These are phyloP conservation scores for Clusia tigrina DNA, from an alignment of 2,888 invertebrate species.

Conservation along the genomic window DNA sequence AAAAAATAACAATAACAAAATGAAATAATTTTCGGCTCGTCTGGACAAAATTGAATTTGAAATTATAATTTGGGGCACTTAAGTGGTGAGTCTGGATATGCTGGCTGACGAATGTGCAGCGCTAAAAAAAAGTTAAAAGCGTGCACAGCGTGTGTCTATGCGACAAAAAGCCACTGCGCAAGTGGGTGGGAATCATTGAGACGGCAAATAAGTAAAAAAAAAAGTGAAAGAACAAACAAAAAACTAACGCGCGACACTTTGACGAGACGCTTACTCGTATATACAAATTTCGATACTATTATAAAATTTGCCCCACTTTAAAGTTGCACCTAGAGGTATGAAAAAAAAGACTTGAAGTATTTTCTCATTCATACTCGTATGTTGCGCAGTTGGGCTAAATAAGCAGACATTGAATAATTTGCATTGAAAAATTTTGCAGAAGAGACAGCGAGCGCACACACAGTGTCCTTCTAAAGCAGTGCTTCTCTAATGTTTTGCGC, in stretches of 20 bases:
- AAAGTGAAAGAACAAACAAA: neutral
- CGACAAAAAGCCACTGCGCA: constrained; percentile 10
- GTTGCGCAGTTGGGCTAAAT: too few species aligned
- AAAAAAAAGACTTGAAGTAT: too few species aligned
- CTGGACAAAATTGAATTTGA: constrained; percentile 56
- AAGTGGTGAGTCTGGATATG: constrained; percentile 47
- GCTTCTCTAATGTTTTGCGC: too few species aligned
- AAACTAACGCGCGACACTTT: constrained; percentile 30
- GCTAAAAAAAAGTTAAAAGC: constrained; percentile 10
- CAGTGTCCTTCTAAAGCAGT: too few species aligned
- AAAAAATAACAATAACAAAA: constrained; percentile 10
- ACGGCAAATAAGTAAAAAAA: constrained; percentile 37
- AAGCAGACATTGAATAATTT: neutral
- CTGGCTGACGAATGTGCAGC: constrained; percentile 17
- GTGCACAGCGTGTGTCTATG: constrained; percentile 19
- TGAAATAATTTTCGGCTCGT: constrained; percentile 38
- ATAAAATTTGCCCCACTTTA: constrained; percentile 55
- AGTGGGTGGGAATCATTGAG: constrained; percentile 37
- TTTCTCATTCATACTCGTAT: too few species aligned
- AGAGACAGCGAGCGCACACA: too few species aligned
- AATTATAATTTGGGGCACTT: constrained; percentile 53
- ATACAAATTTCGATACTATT: constrained; percentile 35
- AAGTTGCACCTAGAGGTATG: constrained; percentile 19
- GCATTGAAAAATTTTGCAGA: neutral
- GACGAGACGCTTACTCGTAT: constrained; percentile 42